A percentile compares a stretch with the other conserved stretches of the same genome.
Conservation (phyloP, 2,888 invertebrate species). For the Noctua comes region DNA sequence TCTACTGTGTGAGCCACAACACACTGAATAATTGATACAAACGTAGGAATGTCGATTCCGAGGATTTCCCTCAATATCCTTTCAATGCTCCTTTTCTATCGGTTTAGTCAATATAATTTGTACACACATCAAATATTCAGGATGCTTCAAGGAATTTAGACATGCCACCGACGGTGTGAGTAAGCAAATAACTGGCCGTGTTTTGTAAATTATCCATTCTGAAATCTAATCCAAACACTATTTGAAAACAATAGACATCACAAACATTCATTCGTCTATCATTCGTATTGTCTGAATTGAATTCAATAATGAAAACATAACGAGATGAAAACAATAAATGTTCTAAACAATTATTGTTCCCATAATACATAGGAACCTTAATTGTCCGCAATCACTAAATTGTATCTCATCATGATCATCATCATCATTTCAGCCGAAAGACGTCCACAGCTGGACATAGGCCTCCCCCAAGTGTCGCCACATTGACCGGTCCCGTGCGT, state of each 20-base stretch:
- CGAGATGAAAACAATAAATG: background rate
- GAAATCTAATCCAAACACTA: background rate
- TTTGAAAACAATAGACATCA: constrained; percentile 32
- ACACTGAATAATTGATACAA: constrained; percentile 37
- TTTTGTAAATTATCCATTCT: constrained; percentile 39
- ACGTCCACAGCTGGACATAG: too few species aligned
- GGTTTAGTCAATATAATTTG: constrained; percentile 57
- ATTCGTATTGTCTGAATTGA: constrained; percentile 12
- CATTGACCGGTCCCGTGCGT: too few species aligned
- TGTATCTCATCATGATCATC: too few species aligned
- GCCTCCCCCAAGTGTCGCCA: too few species aligned
- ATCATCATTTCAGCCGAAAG: too few species aligned
- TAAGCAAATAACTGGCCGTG: constrained; percentile 17
- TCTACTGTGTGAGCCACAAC: background rate
- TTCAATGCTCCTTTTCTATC: constrained; percentile 24
- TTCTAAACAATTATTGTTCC: background rate
- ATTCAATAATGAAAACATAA: constrained; percentile 7
- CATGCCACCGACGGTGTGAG: constrained; percentile 18
- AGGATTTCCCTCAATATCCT: constrained; percentile 50
- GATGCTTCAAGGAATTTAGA: constrained; percentile 42
- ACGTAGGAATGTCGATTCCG: constrained; percentile 23
- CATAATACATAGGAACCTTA: background rate
- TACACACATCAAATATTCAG: constrained; percentile 55
- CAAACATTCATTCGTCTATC: constrained; percentile 17
- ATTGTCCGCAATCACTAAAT: background rate